Evolutionary conservation across 2,888 invertebrate genomes (phyloP), one percentile per base, ranked within the genome.

Genomic region (Mylabris sibirica): DNA sequence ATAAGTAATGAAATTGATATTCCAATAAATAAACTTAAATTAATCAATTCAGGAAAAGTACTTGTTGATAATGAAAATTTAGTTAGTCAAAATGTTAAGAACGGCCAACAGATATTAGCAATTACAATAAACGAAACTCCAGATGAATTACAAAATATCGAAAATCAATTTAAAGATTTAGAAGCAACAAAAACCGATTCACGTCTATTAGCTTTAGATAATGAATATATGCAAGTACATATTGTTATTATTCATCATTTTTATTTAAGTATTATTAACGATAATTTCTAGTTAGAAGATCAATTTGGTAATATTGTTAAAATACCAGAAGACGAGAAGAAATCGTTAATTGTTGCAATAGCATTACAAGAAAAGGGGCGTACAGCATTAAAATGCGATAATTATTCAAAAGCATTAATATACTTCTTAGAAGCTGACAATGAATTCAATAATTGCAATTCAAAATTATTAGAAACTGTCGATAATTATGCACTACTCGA

Each of bases 401-500:
- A 93, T 76, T 91, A 90, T 78, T 86, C 92, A 0, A 88, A 90
- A 20, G 93, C 94, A 0, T 82, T 95, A 8, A 87, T 94, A 6
- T 86, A 94, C 72, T 86, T 95, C 22, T 84, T 95, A 20, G 95
- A 95, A 80, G 93, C 95, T 0, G 95, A 95, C 78, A 86, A 89
- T 59, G 91, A 90, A 79, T 90, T 92, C 79, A 88, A 87, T 73
- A 89, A 88, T 65, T 93, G 92, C 81, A 86, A 90, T 26, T 88
- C 91, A 0, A 85, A 88, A 26, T 84, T 93, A 63, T 85, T 95
- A 35, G 87, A 90, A 67, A 84, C 88, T 0, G 94, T 94, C 11
- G 95, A 95, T 85, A 96, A 96, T 84, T 93, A 91, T 85, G 95
- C 93, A 0, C 86, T 95, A 5, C 87, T 95, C 38, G 94, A 94